These are phyloP conservation scores for Hyposoter didymator DNA, from an alignment of 2,888 invertebrate species.

Conservation along the genomic window DNA sequence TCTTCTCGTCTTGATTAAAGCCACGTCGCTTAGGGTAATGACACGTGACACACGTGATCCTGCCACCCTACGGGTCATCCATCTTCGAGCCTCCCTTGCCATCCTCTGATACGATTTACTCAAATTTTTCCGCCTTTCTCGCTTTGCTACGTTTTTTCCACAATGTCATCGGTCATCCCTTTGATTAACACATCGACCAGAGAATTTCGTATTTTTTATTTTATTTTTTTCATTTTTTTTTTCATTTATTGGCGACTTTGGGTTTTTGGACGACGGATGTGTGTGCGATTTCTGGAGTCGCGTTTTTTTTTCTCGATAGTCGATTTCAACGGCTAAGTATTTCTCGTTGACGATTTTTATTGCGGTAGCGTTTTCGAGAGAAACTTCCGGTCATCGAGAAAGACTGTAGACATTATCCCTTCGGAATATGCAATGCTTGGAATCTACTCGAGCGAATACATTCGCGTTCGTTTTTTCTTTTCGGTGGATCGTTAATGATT, in stretches of 20 bases:
- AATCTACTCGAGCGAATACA: slow-evolving; percentile 31
- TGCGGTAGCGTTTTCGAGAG: background rate
- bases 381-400: slow-evolving; percentile 4
- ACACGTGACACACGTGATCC: slow-evolving; percentile 27
- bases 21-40: slow-evolving; percentile 33
- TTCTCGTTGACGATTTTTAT: background rate
- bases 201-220: slow-evolving; percentile 13
- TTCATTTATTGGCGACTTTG: background rate
- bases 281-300: background rate
- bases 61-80: slow-evolving; percentile 32
- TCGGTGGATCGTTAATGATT: slow-evolving; percentile 40
- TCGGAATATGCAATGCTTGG: slow-evolving; percentile 5
- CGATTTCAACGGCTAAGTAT: background rate
- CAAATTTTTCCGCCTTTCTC: slow-evolving; percentile 4
- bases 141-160: slow-evolving; percentile 6
- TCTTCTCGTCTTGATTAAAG: slow-evolving; percentile 50
- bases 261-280: background rate
- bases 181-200: background rate
- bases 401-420: background rate
- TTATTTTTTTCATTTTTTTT: background rate
- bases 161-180: slow-evolving; percentile 51
- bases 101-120: background rate
- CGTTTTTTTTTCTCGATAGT: background rate
- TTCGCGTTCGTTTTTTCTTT: slow-evolving; percentile 14
- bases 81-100: slow-evolving; percentile 21